Base-by-base conservation (phyloP, 2,113 vertebrate species). In the Pachyramphus minor region DNA sequence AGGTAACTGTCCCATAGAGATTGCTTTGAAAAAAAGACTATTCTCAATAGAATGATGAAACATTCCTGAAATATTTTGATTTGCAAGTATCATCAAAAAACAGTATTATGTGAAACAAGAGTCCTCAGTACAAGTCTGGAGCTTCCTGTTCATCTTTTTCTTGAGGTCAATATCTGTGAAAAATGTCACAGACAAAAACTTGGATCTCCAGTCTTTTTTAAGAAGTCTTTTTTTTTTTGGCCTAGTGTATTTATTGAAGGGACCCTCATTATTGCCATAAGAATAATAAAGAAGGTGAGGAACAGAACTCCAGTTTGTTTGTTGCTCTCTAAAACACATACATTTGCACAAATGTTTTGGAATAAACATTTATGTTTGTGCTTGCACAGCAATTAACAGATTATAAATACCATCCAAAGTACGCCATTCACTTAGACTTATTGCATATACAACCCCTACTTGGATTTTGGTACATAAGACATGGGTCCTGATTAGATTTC, bases 361-460 rank as follows among this genome's bases (percentile, higher is more conserved):
- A 83, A 62, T 76, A 94, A 90, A 76, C n/a, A 73, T 87, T 87
- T 76, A 9, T 83, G 55, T 95, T 94, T 89, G 53, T 91, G 41
- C 27, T 94, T 82, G 45, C 58, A 91, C 67, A 87, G 62, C 69
- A 93, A 82, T 87, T 87, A 95, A 49, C 42, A 89, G 84, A 62
- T 91, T 91, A 63, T 66, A 93, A 92, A 90, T 73, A 95, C n/a
- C 53, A 82, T 42, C 28, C 50, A 78, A 88, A 96, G 35, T 63
- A 73, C 16, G 31, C 41, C 9, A 28, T 50, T 42, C 67, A 39
- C 39, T 72, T 63, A 67, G 39, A 47, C 24, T 88, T 50, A 27
- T 5, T 69, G 21, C 39, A n/a, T 44, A 31, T 27, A 30, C 5
- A 66, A 23, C 11, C 30, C 13, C 39, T 69, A 27, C 42, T 41